phyloP scores from a whole-genome alignment of 2,888 invertebrate species.

The Geotrupes spiniger region DNA sequence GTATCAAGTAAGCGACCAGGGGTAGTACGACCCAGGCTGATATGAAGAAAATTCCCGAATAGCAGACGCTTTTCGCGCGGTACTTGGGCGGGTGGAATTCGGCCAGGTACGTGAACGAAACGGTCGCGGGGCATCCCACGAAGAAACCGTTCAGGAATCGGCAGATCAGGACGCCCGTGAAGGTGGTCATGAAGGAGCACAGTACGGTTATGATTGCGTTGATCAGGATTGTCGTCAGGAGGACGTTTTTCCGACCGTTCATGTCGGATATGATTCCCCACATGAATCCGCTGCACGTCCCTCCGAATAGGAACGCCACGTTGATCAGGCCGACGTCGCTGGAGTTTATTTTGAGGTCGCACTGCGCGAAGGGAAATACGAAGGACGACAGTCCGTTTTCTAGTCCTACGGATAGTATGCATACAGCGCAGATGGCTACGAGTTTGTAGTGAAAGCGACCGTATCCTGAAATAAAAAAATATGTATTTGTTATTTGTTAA shows the following conservation, averaged over 20 bases:
- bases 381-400: conserved; percentile 70
- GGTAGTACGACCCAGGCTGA: conserved; percentile 70
- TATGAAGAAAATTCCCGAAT: conserved; percentile 64
- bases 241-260: conserved; percentile 62
- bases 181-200: conserved; percentile 60
- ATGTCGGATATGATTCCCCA: conserved; percentile 81
- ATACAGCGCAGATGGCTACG: conserved; percentile 62
- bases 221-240: conserved; percentile 29
- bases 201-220: conserved; percentile 55
- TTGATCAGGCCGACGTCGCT: conserved; percentile 68
- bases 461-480: conserved; percentile 56
- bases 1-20: conserved; percentile 36
- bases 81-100: conserved; percentile 62
- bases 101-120: conserved; percentile 64
- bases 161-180: conserved; percentile 58
- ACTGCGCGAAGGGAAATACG: conserved; percentile 68
- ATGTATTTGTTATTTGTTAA: no score
- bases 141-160: conserved; percentile 62
- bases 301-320: conserved; percentile 69
- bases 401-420: conserved; percentile 62
- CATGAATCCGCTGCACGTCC: conserved; percentile 70
- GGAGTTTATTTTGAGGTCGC: conserved; percentile 65
- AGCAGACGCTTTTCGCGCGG: conserved; percentile 60
- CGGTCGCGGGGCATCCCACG: conserved; percentile 60
- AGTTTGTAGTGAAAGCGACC: conserved; percentile 67